Percentiles rank a stretch among this genome's conserved stretches.
phyloP scores from a whole-genome alignment of 2,888 invertebrate species.

The Macaria notata region DNA sequence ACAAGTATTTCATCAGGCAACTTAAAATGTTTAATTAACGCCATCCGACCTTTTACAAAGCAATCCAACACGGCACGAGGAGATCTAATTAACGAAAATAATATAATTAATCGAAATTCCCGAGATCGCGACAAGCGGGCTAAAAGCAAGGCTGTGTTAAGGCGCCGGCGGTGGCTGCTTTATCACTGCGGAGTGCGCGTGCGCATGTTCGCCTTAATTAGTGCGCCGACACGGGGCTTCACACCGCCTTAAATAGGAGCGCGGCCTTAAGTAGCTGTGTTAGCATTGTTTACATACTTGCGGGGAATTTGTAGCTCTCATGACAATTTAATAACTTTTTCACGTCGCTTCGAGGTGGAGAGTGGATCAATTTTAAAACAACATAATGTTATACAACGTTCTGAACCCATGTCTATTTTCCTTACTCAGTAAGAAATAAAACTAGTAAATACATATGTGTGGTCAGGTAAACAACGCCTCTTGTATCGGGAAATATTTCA shows the following conservation, averaged over 20 bases:
- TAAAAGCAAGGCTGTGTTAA: conserved; percentile 75
- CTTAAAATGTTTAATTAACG: conserved; percentile 19
- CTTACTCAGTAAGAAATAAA: no score
- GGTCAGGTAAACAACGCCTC: background rate
- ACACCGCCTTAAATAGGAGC: conserved; percentile 75
- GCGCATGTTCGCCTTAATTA: conserved; percentile 78
- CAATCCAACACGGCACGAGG: conserved; percentile 30
- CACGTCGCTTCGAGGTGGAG: no score
- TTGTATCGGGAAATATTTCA: conserved; percentile 27
- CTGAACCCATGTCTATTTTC: no score
- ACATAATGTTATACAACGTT: no score
- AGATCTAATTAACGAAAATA: conserved; percentile 57
- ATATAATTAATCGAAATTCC: conserved; percentile 72
- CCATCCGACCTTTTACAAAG: conserved; percentile 25
- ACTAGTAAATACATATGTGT: no score
- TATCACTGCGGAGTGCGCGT: conserved; percentile 41
- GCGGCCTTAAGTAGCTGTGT: conserved; percentile 60
- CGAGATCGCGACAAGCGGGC: conserved; percentile 70
- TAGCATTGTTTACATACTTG: conserved; percentile 47
- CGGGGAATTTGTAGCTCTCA: background rate
- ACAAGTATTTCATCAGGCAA: conserved; percentile 24
- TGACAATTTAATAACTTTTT: no score
- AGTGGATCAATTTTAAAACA: no score
- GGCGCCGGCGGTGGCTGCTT: conserved; percentile 35
- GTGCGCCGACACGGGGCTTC: conserved; percentile 66